Percentiles rank a stretch among this genome's conserved stretches.
Conservation (phyloP, 2,113 vertebrate genomes). For the Orycteropus afer region DNA sequence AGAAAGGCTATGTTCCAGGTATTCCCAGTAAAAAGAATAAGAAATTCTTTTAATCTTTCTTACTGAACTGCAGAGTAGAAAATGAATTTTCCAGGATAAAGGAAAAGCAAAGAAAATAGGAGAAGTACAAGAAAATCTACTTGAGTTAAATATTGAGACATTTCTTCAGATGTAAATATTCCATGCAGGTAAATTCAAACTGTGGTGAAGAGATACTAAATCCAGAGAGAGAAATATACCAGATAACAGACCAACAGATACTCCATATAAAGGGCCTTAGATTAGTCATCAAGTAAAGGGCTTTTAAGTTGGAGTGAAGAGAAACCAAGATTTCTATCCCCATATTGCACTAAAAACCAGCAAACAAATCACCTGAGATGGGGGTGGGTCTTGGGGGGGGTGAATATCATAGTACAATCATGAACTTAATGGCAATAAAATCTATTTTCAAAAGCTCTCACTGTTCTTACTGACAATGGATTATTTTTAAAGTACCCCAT, state of each 20-base stretch:
- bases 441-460: background rate
- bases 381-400: no score
- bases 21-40: background rate
- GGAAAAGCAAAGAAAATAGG: background rate
- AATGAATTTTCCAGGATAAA: background rate
- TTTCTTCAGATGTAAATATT: background rate
- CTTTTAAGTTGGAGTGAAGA: background rate
- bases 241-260: background rate
- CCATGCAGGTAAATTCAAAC: background rate
- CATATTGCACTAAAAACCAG: background rate
- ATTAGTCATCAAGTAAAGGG: background rate
- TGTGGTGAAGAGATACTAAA: background rate
- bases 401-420: background rate
- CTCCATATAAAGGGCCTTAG: background rate
- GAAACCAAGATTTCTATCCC: background rate
- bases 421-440: background rate
- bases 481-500: background rate
- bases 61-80: background rate
- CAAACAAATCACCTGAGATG: background rate
- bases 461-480: background rate
- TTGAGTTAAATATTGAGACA: background rate
- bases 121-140: background rate
- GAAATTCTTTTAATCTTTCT: background rate
- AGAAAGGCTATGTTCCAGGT: background rate
- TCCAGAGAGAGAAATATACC: background rate